phyloP scores from a whole-genome alignment of 2,797 vertebrate species.

The Miichthys miiuy region DNA sequence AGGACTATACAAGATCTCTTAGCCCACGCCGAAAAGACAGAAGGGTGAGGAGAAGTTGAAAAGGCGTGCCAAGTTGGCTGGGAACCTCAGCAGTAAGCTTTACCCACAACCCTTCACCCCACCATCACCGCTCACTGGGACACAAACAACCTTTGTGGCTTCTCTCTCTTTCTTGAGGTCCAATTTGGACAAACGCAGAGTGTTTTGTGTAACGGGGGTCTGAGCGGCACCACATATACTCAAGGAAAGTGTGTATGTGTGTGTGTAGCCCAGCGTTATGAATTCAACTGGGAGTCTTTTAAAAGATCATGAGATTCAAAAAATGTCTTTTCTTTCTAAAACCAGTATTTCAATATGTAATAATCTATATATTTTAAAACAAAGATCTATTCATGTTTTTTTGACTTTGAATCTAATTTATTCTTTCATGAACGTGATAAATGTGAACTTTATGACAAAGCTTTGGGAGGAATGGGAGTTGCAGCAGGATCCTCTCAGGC shows the following conservation, averaged over 20 bases:
- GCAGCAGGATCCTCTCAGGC: background rate
- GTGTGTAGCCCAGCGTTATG: background rate
- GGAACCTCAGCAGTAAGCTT: constrained; percentile 69
- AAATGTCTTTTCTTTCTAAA: background rate
- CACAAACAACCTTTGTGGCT: constrained; percentile 76
- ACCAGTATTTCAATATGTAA: background rate
- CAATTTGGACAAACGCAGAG: constrained; percentile 45
- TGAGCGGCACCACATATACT: constrained; percentile 3
- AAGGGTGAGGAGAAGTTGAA: constrained; percentile 51
- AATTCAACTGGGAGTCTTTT: background rate
- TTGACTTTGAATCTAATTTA: background rate
- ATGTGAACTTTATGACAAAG: background rate
- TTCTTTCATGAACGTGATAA: background rate
- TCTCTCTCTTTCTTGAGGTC: constrained; percentile 18
- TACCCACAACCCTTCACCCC: constrained; percentile 79
- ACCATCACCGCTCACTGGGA: constrained; percentile 39
- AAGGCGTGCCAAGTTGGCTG: constrained; percentile 70
- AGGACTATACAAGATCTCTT: constrained; percentile 25
- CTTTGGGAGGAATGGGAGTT: background rate
- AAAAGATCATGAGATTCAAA: background rate
- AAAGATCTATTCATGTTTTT: background rate
- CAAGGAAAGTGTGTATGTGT: background rate
- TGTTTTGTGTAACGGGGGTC: constrained; percentile 40
- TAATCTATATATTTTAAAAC: background rate
- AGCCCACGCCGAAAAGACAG: constrained; percentile 46